Percentiles rank a stretch among this genome's conserved stretches.
Conservation (phyloP, 2,888 invertebrate genomes). For the Euzetes globulus region DNA sequence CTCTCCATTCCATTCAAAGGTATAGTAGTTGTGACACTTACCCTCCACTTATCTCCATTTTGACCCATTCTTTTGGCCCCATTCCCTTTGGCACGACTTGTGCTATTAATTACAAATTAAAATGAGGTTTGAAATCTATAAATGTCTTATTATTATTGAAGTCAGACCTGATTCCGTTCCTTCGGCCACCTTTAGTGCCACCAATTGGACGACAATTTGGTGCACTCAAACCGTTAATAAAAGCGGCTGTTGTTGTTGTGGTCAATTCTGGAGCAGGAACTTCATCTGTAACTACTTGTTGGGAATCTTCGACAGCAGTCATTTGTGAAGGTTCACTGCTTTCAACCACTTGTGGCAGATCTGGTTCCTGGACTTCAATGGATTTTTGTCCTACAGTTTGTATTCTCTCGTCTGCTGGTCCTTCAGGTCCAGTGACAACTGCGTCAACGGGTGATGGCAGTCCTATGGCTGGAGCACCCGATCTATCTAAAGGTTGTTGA, state of each 20-base stretch:
- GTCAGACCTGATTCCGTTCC: neutral
- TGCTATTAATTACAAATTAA: too few relatives aligned
- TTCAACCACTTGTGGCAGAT: neutral
- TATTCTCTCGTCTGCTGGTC: neutral
- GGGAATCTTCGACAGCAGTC: neutral
- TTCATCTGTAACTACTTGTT: neutral
- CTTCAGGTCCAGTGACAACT: neutral
- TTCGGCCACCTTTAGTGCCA: neutral
- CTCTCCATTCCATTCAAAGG: neutral
- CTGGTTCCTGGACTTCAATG: neutral
- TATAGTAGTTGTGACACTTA: neutral
- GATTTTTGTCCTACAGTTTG: neutral
- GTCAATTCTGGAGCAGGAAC: neutral
- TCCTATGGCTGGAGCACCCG: neutral
- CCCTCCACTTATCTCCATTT: neutral
- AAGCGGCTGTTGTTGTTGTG: neutral
- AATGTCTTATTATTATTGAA: neutral
- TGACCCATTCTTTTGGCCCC: neutral
- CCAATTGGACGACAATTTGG: neutral
- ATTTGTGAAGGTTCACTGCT: neutral
- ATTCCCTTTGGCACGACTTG: neutral
- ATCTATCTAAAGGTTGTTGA: too few relatives aligned
- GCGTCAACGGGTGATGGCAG: neutral
- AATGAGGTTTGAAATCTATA: neutral
- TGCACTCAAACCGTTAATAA: neutral